Conservation (phyloP, 1,140 invertebrate species). For the Anadara kagoshimensis region DNA sequence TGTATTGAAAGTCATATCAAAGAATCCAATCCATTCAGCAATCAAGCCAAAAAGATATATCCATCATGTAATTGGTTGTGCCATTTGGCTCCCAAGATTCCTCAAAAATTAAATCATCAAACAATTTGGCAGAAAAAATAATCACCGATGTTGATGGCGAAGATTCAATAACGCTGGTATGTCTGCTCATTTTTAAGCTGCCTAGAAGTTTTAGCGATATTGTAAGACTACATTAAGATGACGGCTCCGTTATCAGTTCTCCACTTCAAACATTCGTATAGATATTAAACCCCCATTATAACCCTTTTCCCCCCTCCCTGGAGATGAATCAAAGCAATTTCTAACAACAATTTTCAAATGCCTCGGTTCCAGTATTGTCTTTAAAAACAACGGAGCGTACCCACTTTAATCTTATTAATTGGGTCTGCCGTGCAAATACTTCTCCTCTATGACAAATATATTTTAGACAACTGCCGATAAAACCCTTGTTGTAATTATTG, state of each 20-base stretch:
- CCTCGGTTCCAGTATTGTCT: conserved; percentile 24
- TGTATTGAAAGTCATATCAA: too few relatives aligned
- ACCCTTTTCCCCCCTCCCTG: conserved; percentile 1
- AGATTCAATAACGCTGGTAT: too few relatives aligned
- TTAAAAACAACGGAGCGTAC: conserved; percentile 16
- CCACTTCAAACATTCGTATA: conserved; percentile 10
- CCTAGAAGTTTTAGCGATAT: too few relatives aligned
- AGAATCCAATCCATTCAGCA: too few relatives aligned
- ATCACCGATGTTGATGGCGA: background rate
- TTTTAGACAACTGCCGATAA: conserved; percentile 15
- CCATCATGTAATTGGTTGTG: too few relatives aligned
- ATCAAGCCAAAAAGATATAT: too few relatives aligned
- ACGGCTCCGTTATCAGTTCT: conserved; percentile 9
- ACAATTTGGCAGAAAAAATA: too few relatives aligned
- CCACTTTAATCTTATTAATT: conserved; percentile 40
- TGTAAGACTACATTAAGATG: conserved; percentile 25
- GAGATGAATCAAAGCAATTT: conserved; percentile 20
- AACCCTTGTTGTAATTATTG: conserved; percentile 44
- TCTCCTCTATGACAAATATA: conserved; percentile 24
- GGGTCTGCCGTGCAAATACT: conserved; percentile 20
- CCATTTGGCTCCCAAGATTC: too few relatives aligned
- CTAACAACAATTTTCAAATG: background rate
- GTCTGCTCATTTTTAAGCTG: too few relatives aligned
- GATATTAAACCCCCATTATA: conserved; percentile 7
- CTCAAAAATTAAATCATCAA: too few relatives aligned